A percentile compares a stretch with the other conserved stretches of the same genome.
Conservation (phyloP, 1,140 invertebrate species). For the Gryllus bimaculatus region DNA sequence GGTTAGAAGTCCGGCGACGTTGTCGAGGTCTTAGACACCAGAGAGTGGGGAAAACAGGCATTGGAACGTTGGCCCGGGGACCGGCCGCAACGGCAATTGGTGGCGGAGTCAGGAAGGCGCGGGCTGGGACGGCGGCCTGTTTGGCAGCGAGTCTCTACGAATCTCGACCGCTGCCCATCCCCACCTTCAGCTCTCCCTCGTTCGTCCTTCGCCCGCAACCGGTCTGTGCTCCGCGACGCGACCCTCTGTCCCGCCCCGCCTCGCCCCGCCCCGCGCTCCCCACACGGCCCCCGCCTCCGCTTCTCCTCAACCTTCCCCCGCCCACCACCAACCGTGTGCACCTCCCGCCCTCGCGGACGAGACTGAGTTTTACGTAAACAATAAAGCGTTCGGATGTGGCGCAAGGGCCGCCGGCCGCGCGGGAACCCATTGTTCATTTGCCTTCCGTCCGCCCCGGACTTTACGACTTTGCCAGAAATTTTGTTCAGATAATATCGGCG, state of each 20-base stretch:
- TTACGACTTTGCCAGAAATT: conserved; percentile 4
- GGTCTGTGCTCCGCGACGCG: background rate
- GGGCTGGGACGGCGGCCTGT: no score
- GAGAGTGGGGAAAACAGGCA: no score
- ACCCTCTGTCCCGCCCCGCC: background rate
- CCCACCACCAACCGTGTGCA: background rate
- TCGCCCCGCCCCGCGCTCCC: no score
- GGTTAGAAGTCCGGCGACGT: no score
- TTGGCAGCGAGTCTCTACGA: no score
- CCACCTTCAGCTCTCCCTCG: no score
- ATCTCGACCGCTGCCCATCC: no score
- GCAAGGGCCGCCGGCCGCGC: background rate
- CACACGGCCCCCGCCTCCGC: background rate
- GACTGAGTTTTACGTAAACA: background rate
- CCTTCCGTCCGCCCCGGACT: conserved; percentile 1
- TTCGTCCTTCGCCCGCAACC: no score
- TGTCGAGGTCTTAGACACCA: no score
- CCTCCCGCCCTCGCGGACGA: conserved; percentile 1
- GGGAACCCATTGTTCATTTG: background rate
- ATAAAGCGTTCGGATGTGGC: conserved; percentile 3
- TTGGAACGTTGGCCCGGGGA: no score
- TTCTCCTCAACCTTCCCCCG: background rate
- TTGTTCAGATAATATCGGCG: background rate
- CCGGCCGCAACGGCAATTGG: no score
- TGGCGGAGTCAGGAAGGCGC: no score